Percentiles rank a stretch among this genome's conserved stretches.
Evolutionary conservation across 1,140 invertebrate species (phyloP).

Genomic region (Apis mellifera): Amel_HAv3.1 CM009931.2:22303001-22303500

Average conservation of each 20-base stretch:
- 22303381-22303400: no score
- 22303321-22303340: fast-evolving
- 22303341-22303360: background rate
- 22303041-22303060: conserved; percentile 32
- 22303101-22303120: conserved; percentile 32
- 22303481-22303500: no score
- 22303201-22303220: conserved; percentile 23
- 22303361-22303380: no score
- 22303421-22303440: no score
- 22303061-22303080: conserved; percentile 10
- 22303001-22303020: conserved; percentile 65
- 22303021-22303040: conserved; percentile 59
- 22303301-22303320: background rate
- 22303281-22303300: background rate
- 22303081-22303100: conserved; percentile 25
- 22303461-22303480: no score
- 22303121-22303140: background rate
- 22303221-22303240: background rate
- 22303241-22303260: background rate
- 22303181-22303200: conserved; percentile 24
- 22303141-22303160: no score
- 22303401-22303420: no score
- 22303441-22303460: no score
- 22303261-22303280: background rate
- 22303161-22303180: background rate